phyloP scores from a whole-genome alignment of 2,797 vertebrate genomes.

The Miichthys miiuy region DNA sequence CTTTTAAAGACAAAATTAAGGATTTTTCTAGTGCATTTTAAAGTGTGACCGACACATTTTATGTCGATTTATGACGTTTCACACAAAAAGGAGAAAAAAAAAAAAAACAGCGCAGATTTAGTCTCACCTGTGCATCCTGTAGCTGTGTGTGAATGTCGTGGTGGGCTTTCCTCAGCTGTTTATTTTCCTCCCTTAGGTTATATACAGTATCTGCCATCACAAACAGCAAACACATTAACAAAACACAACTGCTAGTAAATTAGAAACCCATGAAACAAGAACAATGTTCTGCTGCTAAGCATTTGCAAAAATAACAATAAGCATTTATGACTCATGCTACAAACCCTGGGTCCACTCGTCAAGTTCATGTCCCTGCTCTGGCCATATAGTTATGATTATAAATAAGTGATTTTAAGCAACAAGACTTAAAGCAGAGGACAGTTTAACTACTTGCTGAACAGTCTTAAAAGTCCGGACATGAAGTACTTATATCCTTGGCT shows the following conservation, averaged over 20 bases:
- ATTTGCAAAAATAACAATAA: neutral
- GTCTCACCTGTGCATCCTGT: conserved; percentile 93
- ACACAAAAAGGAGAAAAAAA: too few species aligned
- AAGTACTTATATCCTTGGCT: neutral
- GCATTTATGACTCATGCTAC: neutral
- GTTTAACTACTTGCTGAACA: neutral
- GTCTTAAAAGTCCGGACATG: neutral
- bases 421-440: neutral
- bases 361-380: neutral
- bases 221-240: conserved; percentile 18
- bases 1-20: too few species aligned
- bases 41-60: neutral
- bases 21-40: too few species aligned
- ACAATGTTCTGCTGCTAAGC: neutral
- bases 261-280: neutral
- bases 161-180: conserved; percentile 94
- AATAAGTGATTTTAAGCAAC: neutral
- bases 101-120: neutral
- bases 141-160: conserved; percentile 95
- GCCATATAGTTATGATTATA: neutral
- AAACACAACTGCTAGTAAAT: neutral
- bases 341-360: neutral
- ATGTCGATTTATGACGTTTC: neutral
- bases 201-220: conserved; percentile 87
- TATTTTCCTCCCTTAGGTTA: conserved; percentile 95